These are phyloP conservation scores for Corythornis madagascariensis DNA, from an alignment of 2,113 vertebrate species.

Conservation along the genomic window DNA sequence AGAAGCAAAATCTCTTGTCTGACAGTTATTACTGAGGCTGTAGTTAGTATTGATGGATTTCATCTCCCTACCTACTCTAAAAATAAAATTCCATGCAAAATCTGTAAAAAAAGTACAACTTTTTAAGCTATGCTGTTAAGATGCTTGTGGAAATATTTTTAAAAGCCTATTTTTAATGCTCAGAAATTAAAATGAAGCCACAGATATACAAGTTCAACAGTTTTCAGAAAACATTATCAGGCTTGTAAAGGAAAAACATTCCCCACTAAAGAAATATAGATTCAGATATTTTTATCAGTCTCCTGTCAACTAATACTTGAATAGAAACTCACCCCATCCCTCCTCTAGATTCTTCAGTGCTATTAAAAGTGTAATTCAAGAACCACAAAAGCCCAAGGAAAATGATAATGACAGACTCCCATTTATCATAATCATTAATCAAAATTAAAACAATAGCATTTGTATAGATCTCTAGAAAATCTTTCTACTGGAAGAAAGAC, in stretches of 20 bases:
- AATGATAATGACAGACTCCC: background rate
- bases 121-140: accelerated
- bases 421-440: background rate
- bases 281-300: background rate
- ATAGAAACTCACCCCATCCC: background rate
- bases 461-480: background rate
- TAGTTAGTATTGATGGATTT: too few relatives aligned
- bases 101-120: background rate
- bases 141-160: background rate
- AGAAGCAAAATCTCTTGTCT: too few relatives aligned
- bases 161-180: background rate
- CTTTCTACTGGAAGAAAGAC: background rate
- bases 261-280: background rate
- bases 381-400: background rate
- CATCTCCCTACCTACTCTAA: too few relatives aligned
- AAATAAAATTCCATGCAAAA: too few relatives aligned
- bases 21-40: too few relatives aligned
- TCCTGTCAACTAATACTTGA: background rate
- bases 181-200: background rate
- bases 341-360: background rate
- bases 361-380: background rate
- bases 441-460: background rate
- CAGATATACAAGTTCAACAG: background rate
- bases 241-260: background rate
- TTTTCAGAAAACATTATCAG: background rate